Evolutionary conservation across 2,888 invertebrate genomes (phyloP), one percentile per base, ranked within the genome.

Genomic region (Rhogogaster chlorosoma): DNA sequence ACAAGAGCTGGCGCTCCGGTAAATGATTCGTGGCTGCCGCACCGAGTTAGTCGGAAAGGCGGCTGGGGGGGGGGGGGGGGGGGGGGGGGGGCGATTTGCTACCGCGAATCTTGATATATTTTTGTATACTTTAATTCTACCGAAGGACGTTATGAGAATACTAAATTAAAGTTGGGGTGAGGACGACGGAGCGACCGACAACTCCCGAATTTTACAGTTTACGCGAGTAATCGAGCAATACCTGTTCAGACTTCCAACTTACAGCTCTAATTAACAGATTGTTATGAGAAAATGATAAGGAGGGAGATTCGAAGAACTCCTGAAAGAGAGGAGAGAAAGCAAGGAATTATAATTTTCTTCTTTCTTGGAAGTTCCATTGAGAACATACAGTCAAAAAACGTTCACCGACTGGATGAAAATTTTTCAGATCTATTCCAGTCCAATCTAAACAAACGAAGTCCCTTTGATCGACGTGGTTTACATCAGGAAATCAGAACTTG

Each of bases 391-490:
- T 49, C 49, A n/a, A 32, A 29, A 49, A 77, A 77, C 18, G 29
- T 77, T 49, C 45, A n/a, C 53, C 49, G 18, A 45, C 45, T 53
- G 36, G 18, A 22, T 53, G 78, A 57, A 61, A 78, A 22, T 70
- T 73, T 73, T 73, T 29, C 57, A 73, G 53, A 42, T 84, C 71
- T 73, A 73, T 84, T 84, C 73, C 73, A 38, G 73, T 84, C 38
- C 32, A 57, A 42, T 84, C 12, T 67, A 73, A 84, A 73, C 42
- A 73, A 84, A 73, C 84, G 26, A 5, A 53, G 73, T 29, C 53
- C 61, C 71, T 45, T 84, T 84, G 73, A 84, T 73, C 53, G 38
- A 73, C 53, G 73, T 70, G 53, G 84, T 73, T 84, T 73, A 57
- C 61, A 32, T 42, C 10, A 42, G 53, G 12, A 49, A 83, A 83